Evolutionary conservation across 2,113 vertebrate genomes (phyloP).

Genomic region (Puma concolor): DNA sequence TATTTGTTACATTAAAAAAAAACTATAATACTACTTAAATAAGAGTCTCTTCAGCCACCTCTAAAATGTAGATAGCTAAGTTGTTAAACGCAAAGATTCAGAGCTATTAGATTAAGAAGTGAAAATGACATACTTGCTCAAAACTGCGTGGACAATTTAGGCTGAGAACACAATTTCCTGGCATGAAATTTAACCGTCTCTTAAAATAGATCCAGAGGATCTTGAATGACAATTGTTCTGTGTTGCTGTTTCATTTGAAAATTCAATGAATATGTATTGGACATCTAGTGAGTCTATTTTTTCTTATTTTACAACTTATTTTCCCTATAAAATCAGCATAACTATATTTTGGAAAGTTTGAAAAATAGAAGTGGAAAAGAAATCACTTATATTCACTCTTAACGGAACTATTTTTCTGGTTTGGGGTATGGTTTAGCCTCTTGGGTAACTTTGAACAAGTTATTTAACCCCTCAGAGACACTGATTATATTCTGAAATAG

Average conservation of each 20-base stretch:
- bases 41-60: not conserved
- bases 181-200: not conserved
- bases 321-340: constrained; percentile 32
- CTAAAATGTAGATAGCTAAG: not conserved
- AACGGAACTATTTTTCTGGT: not conserved
- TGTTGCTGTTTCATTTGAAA: constrained; percentile 22
- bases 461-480: not conserved
- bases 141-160: constrained; percentile 43
- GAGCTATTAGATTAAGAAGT: constrained; percentile 28
- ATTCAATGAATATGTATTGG: constrained; percentile 22
- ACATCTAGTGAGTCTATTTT: not conserved
- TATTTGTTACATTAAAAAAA: constrained; percentile 12
- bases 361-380: constrained; percentile 27
- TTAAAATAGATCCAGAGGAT: constrained; percentile 30
- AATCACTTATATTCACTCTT: not conserved
- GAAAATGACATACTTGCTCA: constrained; percentile 36
- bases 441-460: not conserved
- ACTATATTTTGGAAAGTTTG: not conserved
- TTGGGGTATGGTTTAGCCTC: not conserved
- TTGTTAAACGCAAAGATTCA: constrained; percentile 43
- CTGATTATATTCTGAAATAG: constrained; percentile 41
- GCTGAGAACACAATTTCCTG: constrained; percentile 10
- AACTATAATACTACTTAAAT: not conserved
- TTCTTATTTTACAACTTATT: constrained; percentile 45
- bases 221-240: constrained; percentile 7